Conservation (phyloP, 2,888 invertebrate genomes). For the Drosophila stalkeri region DNA sequence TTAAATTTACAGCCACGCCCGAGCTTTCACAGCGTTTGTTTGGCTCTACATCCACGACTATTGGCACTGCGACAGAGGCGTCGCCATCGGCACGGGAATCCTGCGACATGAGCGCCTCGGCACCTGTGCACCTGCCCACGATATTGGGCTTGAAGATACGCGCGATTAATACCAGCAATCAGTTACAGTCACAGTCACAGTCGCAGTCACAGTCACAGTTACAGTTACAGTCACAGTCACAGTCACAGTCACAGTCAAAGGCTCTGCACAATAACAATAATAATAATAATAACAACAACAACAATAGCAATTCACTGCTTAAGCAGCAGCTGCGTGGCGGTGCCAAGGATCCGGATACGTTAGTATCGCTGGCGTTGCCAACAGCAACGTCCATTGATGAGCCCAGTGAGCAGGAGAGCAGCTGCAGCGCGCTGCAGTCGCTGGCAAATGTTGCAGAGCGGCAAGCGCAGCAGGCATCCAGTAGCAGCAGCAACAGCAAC, state of each 20-base stretch:
- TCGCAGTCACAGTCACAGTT: not conserved
- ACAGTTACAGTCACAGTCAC: conserved; percentile 1
- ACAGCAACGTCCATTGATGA: conserved; percentile 42
- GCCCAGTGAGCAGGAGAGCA: conserved; percentile 40
- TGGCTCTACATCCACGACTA: conserved; percentile 56
- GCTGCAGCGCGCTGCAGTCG: conserved; percentile 77
- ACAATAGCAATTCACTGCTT: conserved; percentile 73
- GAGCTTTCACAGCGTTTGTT: conserved; percentile 84
- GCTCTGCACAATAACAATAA: conserved; percentile 16
- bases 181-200: not conserved
- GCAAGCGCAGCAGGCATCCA: conserved; percentile 66
- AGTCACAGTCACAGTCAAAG: conserved; percentile 1
- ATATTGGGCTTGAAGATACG: conserved; percentile 82
- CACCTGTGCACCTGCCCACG: conserved; percentile 78
- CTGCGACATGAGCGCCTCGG: conserved; percentile 35
- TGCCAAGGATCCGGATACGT: conserved; percentile 72
- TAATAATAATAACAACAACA: conserved; percentile 6
- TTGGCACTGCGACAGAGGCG: conserved; percentile 4
- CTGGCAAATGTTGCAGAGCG: conserved; percentile 81
- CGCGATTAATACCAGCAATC: conserved; percentile 62
- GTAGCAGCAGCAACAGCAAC: conserved; percentile 52
- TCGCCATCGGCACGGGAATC: conserved; percentile 19
- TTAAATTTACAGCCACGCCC: conserved; percentile 68
- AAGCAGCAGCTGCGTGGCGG: conserved; percentile 83
- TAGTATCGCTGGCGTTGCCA: conserved; percentile 13